phyloP scores from a whole-genome alignment of 2,888 invertebrate species.

The Coelinius sp. region DNA sequence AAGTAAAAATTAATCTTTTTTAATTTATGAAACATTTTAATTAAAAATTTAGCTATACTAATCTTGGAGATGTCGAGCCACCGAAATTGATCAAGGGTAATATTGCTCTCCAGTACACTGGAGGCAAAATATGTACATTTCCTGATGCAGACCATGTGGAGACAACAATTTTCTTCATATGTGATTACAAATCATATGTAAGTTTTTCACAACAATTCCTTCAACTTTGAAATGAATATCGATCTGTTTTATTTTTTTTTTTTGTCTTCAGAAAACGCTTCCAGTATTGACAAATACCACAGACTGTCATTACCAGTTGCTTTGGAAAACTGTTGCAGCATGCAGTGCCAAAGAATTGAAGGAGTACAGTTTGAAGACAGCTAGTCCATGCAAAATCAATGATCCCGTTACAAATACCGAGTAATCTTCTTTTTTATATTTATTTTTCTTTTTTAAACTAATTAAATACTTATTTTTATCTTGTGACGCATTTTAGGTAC shows the following conservation, averaged over 20 bases:
- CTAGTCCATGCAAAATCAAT: conserved; percentile 54
- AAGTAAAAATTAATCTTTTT: too few relatives aligned
- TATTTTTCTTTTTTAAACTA: not conserved
- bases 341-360: conserved; percentile 57
- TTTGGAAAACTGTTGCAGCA: conserved; percentile 60
- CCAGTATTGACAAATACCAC: conserved; percentile 51
- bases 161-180: conserved; percentile 60
- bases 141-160: conserved; percentile 36
- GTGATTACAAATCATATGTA: conserved; percentile 56
- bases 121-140: conserved; percentile 52
- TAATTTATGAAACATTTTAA: not conserved
- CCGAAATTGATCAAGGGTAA: conserved; percentile 34
- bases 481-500: conserved; percentile 51
- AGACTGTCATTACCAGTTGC: conserved; percentile 57
- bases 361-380: conserved; percentile 51
- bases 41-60: conserved; percentile 36
- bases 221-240: not conserved
- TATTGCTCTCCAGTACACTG: conserved; percentile 48
- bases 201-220: conserved; percentile 35
- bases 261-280: conserved; percentile 51
- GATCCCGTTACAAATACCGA: conserved; percentile 58
- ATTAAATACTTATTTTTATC: too few relatives aligned
- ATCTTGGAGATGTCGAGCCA: conserved; percentile 39
- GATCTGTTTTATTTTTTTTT: not conserved
- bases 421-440: conserved; percentile 32